Conservation (phyloP, 2,888 invertebrate genomes). For the Pemphredon lugubris region DNA sequence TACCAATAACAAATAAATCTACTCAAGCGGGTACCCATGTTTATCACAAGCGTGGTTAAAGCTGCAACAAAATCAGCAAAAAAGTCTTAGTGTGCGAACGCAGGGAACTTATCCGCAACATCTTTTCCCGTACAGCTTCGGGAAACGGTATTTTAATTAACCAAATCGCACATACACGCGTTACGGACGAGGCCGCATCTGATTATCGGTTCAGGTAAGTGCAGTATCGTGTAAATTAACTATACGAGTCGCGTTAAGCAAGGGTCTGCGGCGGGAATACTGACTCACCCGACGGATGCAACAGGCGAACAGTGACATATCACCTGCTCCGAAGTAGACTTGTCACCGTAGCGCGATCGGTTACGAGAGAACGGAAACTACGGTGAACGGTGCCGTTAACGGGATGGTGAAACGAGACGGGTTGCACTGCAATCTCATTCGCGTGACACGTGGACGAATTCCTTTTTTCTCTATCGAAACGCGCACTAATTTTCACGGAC, state of each 20-base stretch:
- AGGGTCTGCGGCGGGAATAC: neutral
- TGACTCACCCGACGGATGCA: constrained; percentile 77
- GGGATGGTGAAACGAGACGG: neutral
- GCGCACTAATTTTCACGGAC: neutral
- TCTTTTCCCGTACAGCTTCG: too few relatives aligned
- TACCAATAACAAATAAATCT: too few relatives aligned
- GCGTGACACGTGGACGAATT: neutral
- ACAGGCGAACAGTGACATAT: constrained; percentile 75
- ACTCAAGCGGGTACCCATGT: too few relatives aligned
- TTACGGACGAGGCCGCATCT: too few relatives aligned
- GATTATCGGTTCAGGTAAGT: neutral
- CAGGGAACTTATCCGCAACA: too few relatives aligned
- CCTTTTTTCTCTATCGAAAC: too few relatives aligned
- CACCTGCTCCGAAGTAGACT: constrained; percentile 1
- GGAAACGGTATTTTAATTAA: too few relatives aligned
- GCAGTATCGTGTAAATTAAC: neutral
- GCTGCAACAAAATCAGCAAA: too few relatives aligned
- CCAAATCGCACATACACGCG: too few relatives aligned
- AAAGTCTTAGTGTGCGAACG: too few relatives aligned
- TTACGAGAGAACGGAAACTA: neutral
- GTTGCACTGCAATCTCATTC: constrained; percentile 20
- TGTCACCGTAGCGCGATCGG: neutral
- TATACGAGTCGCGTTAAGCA: neutral
- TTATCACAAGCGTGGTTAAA: too few relatives aligned
- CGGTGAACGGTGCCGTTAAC: constrained; percentile 1